phyloP scores from a whole-genome alignment of 1,140 invertebrate species.

The Stenopsyche tienmushanensis region DNA sequence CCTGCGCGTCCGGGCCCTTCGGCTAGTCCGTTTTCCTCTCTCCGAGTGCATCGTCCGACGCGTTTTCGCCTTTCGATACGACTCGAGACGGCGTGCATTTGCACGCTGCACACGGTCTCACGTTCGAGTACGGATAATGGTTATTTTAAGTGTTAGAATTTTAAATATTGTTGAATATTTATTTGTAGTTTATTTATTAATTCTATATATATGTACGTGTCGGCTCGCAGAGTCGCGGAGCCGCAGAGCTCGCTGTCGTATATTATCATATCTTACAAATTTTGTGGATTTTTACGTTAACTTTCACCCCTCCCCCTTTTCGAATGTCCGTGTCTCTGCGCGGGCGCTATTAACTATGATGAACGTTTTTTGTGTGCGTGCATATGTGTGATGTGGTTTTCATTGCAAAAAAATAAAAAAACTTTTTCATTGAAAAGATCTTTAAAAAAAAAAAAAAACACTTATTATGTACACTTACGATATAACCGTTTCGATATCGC shows the following conservation, averaged over 20 bases:
- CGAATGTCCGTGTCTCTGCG: neutral
- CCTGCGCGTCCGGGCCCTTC: too few relatives aligned
- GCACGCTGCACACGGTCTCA: neutral
- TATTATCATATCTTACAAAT: slow-evolving; percentile 25
- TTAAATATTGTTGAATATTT: slow-evolving; percentile 41
- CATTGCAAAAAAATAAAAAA: neutral
- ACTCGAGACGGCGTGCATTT: neutral
- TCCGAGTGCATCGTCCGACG: slow-evolving; percentile 7
- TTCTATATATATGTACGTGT: slow-evolving; percentile 35
- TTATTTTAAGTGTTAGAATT: slow-evolving; percentile 40
- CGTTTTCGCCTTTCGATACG: slow-evolving; percentile 5
- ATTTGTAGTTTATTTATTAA: slow-evolving; percentile 42
- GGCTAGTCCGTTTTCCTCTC: too few relatives aligned
- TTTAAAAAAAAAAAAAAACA: neutral
- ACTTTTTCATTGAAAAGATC: too few relatives aligned
- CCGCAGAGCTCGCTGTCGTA: too few relatives aligned
- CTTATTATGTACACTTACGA: neutral
- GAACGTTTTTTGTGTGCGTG: neutral
- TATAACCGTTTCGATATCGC: neutral
- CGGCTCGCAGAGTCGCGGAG: too few relatives aligned
- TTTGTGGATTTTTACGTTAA: slow-evolving; percentile 17
- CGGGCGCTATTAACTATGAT: slow-evolving; percentile 5
- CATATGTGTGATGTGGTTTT: neutral
- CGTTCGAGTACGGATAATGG: slow-evolving; percentile 23
- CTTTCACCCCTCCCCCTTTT: neutral